Evolutionary conservation across 37 sponge, comb jelly and placozoan species (phyloP), one percentile per base, ranked within the genome.

Genomic region (Axinella damicornis): DNA sequence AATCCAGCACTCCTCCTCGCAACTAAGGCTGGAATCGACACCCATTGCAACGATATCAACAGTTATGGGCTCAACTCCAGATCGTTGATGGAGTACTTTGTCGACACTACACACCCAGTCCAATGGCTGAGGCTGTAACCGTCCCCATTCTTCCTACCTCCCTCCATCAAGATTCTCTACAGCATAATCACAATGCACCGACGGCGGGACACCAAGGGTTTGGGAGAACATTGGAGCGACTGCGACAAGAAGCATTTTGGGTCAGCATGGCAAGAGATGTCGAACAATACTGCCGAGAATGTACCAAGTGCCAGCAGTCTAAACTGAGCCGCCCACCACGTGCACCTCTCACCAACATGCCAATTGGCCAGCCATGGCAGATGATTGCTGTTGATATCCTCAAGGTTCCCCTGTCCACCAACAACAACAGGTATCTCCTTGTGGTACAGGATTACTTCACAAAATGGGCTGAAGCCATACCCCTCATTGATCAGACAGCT

Each of bases 121-220:
- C 88, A 32, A 35, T 30, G 21, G 31, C 59, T 11, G 76, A 56
- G 9, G 18, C 46, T 33, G 69, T 81, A 0, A 53, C 67, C 2
- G 77, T 65, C 33, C 82, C 82, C n/a, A 28, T 88, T 17, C 56
- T 88, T 0, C 77, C 89, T 21, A 38, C 19, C 0, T 31, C 19
- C 0, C 36, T 82, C 52, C 70, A 55, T 9, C 12, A 63, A 27
- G 25, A 74, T 24, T 56, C 59, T 28, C 77, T 88, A 18, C 14
- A 2, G 2, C 57, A 66, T 1, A 20, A 18, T 19, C 77, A 88
- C 62, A 71, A 88, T 41, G 20, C 35, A 12, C 71, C 69, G 15
- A 40, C 19, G 25, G 79, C 83, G 19, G 87, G 92, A 36, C 92
- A 91, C 71, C 83, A 38, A 25, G 92, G 92, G 32, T 35, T 55